Base-by-base conservation (phyloP, 2,888 invertebrate species). In the Coelogynopora nodosa region DNA sequence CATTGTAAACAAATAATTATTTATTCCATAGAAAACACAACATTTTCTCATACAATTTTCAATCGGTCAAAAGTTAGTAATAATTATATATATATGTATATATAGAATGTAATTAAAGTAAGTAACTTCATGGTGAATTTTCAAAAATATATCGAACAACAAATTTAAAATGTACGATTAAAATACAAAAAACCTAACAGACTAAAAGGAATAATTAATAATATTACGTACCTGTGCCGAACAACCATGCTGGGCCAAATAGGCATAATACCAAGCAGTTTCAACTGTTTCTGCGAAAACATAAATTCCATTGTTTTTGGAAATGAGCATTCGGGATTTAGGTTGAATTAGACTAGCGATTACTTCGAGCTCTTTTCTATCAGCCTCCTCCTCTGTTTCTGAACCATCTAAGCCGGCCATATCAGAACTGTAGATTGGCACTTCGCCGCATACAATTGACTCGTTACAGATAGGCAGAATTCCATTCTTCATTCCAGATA, bases 261-360 rank as follows among this genome's bases (percentile, higher is more conserved):
- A 10, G n/a, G 28, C 23, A 23, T 83, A 28, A 26, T 30, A 84
- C 92, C 97, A 97, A 27, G 98, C 97, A 93, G 99, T 98, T 93
- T 99, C 99, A 86, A 98, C 94, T 0, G 97, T 96, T 90, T 95
- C 95, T 31, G 98, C 98, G 93, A 97, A 97, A 92, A 97, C 96
- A 67, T 98, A 94, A 28, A 97, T 96, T 88, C 97, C 96, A 90
- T 95, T 95, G 92, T 96, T 96, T 88, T 94, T 93, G 90, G 97
- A 93, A 90, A 97, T 91, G 92, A 94, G 91, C 74, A 94, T 92
- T 93, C 93, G 27, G 18, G 31, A 30, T 0, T 26, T 5, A 67
- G 31, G 31, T 0, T 97, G 97, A 89, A 98, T 94, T 89, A 95
- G 96, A 87, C 97, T 94, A 86, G 96, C 95, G 89, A 98, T 94